phyloP scores from a whole-genome alignment of 2,797 vertebrate species.

The Zenarchopterus dispar region DNA sequence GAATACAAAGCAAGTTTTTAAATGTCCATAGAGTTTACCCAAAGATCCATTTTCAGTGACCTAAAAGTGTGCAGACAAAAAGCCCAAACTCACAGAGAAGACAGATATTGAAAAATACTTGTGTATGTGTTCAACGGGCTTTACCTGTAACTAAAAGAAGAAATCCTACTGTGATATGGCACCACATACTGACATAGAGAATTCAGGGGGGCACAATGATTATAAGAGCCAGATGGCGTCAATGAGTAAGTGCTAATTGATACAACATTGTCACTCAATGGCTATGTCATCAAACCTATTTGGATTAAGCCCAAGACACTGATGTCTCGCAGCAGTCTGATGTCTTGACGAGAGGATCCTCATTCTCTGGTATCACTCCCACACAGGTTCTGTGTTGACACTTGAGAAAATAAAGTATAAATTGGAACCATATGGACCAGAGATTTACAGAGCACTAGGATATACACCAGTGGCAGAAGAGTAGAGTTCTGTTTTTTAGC shows the following conservation, averaged over 20 bases:
- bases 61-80: background rate
- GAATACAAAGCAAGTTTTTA: too few relatives aligned
- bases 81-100: background rate
- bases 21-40: too few relatives aligned
- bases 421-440: conserved; percentile 16
- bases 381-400: conserved; percentile 33
- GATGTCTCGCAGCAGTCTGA: conserved; percentile 52
- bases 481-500: conserved; percentile 18
- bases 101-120: background rate
- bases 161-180: conserved; percentile 18
- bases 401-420: conserved; percentile 23
- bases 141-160: conserved; percentile 5
- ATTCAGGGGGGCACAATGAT: conserved; percentile 35
- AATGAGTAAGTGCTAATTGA: conserved; percentile 64
- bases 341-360: conserved; percentile 71
- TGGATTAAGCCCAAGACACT: conserved; percentile 70
- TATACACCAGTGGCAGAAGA: conserved; percentile 24
- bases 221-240: conserved; percentile 63
- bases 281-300: conserved; percentile 72
- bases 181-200: conserved; percentile 10
- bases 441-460: conserved; percentile 18
- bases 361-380: conserved; percentile 47
- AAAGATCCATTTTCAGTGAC: too few relatives aligned
- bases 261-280: conserved; percentile 65
- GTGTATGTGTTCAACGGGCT: too few relatives aligned